Conservation (phyloP, 2,888 invertebrate species). For the Zaprionus lineosus region DNA sequence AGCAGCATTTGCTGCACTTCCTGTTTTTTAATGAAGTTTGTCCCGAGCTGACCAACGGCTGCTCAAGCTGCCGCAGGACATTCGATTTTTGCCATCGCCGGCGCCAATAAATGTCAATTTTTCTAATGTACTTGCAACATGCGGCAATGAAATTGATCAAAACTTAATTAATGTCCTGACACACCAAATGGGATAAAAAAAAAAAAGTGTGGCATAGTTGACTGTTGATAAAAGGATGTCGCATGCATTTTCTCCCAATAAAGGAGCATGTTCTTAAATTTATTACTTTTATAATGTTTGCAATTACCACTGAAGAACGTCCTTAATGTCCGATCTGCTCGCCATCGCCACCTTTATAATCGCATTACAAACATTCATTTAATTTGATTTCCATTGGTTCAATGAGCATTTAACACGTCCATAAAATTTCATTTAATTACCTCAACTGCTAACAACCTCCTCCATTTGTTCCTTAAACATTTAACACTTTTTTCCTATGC, state of each 20-base stretch:
- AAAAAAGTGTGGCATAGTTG: no score
- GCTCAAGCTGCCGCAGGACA: conserved; percentile 56
- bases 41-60: conserved; percentile 23
- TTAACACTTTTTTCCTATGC: conserved; percentile 61
- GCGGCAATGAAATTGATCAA: conserved; percentile 69
- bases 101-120: conserved; percentile 65
- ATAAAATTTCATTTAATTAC: conserved; percentile 62
- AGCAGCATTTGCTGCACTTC: conserved; percentile 2
- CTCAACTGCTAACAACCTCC: conserved; percentile 40
- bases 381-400: conserved; percentile 23
- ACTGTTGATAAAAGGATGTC: no score
- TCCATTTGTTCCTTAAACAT: conserved; percentile 53
- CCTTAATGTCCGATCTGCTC: no score
- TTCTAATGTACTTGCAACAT: conserved; percentile 67
- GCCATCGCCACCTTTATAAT: no score
- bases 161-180: conserved; percentile 61
- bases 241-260: no score
- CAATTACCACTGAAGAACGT: no score
- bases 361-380: conserved; percentile 16
- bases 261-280: no score
- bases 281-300: background rate
- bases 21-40: conserved; percentile 43
- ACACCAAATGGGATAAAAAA: conserved; percentile 32
- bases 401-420: conserved; percentile 31
- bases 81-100: conserved; percentile 27